Evolutionary conservation across 2,888 invertebrate species (phyloP), one percentile per base, ranked within the genome.

Genomic region (Eupeodes luniger): DNA sequence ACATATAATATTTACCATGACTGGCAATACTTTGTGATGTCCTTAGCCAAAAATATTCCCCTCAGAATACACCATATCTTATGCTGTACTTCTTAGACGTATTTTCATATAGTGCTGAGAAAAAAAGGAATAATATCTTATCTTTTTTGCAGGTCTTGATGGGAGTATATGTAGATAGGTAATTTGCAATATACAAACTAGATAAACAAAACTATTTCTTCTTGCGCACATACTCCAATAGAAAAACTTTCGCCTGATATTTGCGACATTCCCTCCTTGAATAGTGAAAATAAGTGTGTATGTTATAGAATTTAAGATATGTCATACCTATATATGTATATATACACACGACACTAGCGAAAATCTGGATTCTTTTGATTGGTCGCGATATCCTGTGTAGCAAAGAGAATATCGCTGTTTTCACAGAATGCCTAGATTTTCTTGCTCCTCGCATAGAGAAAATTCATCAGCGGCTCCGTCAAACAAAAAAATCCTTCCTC

Each of bases 291-390:
- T 66, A 19, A 53, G 44, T 72, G 70, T 80, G 59, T 85, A 76
- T 66, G 85, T 72, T n/a, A 57, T 64, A 27, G 40, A 11, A 27
- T 40, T 47, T n/a, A 27, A 74, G 11, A 67, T n/a, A 61, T 9
- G 5, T 6, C 27, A 40, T 40, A 40, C 40, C 5, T 40, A 40
- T 40, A 9, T 40, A 40, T 16, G 6, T 7, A 14, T 14, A 14
- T 62, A 64, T 11, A 14, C 5, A 51, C 9, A 55, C 74, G 12
- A 64, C 19, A 27, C 7, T 59, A 53, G 36, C 61, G 44, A 67
- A 85, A 76, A 57, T 62, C 49, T 72, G 76, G 85, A 85, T 87
- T 84, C 87, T 80, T 87, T 87, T 87, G 87, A 87, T 87, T 87
- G 87, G 87, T 87, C 87, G 87, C 87, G 80, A 77, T 77, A 85